These are phyloP conservation scores for Andrena fulva DNA, from an alignment of 2,888 invertebrate species.

Conservation along the genomic window DNA sequence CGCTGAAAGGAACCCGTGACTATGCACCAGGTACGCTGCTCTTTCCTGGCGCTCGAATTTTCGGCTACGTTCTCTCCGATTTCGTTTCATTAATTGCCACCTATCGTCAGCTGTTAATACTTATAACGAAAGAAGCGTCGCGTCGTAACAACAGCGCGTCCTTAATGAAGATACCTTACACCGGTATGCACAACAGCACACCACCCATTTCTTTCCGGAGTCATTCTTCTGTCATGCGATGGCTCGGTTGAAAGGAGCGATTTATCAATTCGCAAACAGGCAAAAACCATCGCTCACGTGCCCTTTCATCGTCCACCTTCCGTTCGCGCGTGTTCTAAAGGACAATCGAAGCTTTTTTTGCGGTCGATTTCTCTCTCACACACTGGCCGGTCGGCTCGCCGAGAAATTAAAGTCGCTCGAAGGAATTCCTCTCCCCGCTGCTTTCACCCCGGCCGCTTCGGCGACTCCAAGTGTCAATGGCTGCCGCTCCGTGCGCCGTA, in stretches of 20 bases:
- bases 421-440: conserved; percentile 10
- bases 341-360: conserved; percentile 27
- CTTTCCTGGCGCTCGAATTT: background rate
- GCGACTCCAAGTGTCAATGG: conserved; percentile 55
- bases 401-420: conserved; percentile 33
- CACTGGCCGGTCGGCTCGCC: background rate
- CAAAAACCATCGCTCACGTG: background rate
- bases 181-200: no score
- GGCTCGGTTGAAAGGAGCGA: background rate
- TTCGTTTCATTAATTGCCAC: no score
- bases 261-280: background rate
- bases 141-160: no score
- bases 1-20: conserved; percentile 11
- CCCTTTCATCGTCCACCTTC: background rate
- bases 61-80: background rate
- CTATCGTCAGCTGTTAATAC: no score
- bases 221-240: no score
- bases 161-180: no score
- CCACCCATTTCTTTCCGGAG: no score
- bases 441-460: background rate
- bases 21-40: background rate
- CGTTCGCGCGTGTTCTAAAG: background rate
- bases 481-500: conserved; percentile 6
- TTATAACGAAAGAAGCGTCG: no score
- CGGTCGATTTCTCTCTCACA: background rate